phyloP scores from a whole-genome alignment of 2,888 invertebrate genomes.

The Morpho helenor region DNA sequence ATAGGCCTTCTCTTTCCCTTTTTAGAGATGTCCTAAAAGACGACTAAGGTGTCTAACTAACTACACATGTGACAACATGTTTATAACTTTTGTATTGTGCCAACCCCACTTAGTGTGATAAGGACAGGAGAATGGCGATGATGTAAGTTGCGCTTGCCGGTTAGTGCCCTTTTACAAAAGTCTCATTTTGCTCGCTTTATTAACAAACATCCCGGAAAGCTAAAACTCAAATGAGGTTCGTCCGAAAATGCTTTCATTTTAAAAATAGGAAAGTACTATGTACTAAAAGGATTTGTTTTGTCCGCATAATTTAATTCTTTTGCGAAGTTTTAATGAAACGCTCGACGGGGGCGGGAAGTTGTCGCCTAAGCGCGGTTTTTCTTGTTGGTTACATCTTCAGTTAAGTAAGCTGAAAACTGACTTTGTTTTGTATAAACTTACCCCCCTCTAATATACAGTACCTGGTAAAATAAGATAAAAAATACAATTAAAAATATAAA shows the following conservation, averaged over 20 bases:
- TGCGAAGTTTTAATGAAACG: slow-evolving; percentile 25
- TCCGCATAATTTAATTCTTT: slow-evolving; percentile 20
- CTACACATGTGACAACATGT: no score
- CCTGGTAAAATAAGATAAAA: not conserved
- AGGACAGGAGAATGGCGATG: no score
- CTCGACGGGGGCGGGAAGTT: slow-evolving; percentile 17
- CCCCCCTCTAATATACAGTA: not conserved
- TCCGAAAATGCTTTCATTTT: slow-evolving; percentile 1
- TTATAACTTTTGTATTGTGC: no score
- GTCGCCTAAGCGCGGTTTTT: slow-evolving; percentile 18
- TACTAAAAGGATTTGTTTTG: slow-evolving; percentile 19
- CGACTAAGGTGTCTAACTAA: no score
- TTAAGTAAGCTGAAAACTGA: slow-evolving; percentile 2
- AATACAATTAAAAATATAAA: not conserved
- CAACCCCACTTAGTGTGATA: no score
- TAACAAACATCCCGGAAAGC: not conserved
- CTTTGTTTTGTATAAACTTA: slow-evolving; percentile 8
- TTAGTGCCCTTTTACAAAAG: no score
- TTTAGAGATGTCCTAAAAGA: no score
- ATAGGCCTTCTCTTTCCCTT: no score
- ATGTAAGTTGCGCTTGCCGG: no score
- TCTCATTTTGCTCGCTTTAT: no score
- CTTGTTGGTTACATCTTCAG: slow-evolving; percentile 20
- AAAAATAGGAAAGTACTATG: slow-evolving; percentile 1
- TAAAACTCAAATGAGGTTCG: not conserved